Percentiles rank a stretch among this genome's conserved stretches.
Conservation (phyloP, 2,797 vertebrate species). For the Siniperca obscura region DNA sequence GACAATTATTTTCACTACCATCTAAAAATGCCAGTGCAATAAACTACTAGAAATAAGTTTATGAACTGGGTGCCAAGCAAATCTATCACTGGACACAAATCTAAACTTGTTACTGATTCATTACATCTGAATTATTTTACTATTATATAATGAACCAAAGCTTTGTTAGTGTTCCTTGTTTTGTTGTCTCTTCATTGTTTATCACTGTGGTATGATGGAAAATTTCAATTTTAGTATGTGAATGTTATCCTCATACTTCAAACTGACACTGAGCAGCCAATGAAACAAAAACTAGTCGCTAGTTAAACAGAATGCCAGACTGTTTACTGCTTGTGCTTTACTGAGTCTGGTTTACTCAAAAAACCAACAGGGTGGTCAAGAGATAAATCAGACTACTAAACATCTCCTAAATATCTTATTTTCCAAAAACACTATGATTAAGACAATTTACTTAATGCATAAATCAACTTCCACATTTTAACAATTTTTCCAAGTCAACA, state of each 20-base stretch:
- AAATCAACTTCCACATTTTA: constrained; percentile 43
- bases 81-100: constrained; percentile 71
- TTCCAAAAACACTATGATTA: constrained; percentile 39
- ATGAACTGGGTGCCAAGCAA: constrained; percentile 64
- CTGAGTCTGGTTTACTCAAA: constrained; percentile 43
- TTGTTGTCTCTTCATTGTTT: constrained; percentile 32
- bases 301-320: constrained; percentile 18
- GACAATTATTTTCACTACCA: constrained; percentile 67
- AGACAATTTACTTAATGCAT: constrained; percentile 36
- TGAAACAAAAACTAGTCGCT: constrained; percentile 9
- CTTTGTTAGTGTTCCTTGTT: constrained; percentile 79
- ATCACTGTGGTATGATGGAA: constrained; percentile 9
- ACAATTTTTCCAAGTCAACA: constrained; percentile 63
- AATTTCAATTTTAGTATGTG: background rate
- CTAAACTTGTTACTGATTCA: constrained; percentile 65
- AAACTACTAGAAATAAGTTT: constrained; percentile 72
- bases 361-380: background rate
- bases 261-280: constrained; percentile 19
- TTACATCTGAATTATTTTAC: constrained; percentile 63
- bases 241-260: constrained; percentile 29
- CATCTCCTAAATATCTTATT: constrained; percentile 27
- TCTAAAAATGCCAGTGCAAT: constrained; percentile 67
- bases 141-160: constrained; percentile 66
- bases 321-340: constrained; percentile 66
- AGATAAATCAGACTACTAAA: constrained; percentile 49